Base-by-base conservation (phyloP, 2,888 invertebrate genomes). In the Hartigia nigra region DNA sequence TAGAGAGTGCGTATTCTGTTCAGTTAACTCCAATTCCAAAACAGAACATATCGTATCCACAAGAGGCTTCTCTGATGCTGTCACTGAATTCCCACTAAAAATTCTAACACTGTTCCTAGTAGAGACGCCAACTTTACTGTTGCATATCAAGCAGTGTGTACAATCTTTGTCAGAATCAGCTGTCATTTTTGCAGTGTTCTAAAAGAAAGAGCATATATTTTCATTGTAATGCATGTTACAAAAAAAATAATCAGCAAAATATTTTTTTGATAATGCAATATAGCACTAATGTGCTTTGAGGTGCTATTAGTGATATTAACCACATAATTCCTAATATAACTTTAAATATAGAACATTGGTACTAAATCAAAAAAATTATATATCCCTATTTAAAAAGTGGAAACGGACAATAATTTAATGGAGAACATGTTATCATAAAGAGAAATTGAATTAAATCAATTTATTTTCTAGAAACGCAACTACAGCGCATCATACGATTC, bases 141-240 rank as follows among this genome's bases (percentile, higher is more conserved):
- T 93, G 89, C 96, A 96, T 74, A 95, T 92, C 74, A 95, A 92
- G 86, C 95, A 96, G 78, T 91, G 92, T 1, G 91, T 83, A 4
- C 81, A 80, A 76, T 88, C 86, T 81, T 90, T 91, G n/a, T 90
- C 88, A 0, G 84, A 81, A 80, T 90, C 90, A 74, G 89, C 87
- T 32, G 90, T 89, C 91, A 91, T 91, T 75, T 83, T 88, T 80
- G 74, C 39, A 12, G 74, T 34, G 82, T 75, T 39, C 80, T 81
- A 78, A 79, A 81, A 76, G 31, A 69, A 76, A n/a, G 78, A 55
- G 39, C 76, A 12, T 31, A 31, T 74, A 39, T 2, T 69, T 12
- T 4, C 32, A 76, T 79, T 32, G 23, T 5, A 74, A 74, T 23
- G 3, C 23, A 74, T 14, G n/a, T 39, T 39, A 39, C 23, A 39